Conservation (phyloP, 1,140 invertebrate species). For the Heliothis virescens region DNA sequence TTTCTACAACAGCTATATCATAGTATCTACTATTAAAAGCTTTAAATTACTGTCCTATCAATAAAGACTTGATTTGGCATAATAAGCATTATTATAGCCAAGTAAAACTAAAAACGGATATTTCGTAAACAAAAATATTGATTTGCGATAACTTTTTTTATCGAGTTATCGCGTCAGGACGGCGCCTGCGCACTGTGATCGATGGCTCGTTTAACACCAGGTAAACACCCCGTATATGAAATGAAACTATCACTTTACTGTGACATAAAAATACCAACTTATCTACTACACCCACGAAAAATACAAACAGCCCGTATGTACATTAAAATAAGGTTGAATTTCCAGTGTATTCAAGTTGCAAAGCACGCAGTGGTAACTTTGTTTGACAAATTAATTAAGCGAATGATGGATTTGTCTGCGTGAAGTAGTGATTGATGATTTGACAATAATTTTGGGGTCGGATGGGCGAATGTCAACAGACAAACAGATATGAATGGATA, state of each 20-base stretch:
- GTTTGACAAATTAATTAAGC: constrained; percentile 58
- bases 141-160: constrained; percentile 32
- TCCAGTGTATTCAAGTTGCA: constrained; percentile 1
- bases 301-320: background rate
- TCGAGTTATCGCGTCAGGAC: constrained; percentile 24
- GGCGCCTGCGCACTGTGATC: constrained; percentile 53
- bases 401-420: constrained; percentile 55
- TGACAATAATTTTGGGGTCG: constrained; percentile 60
- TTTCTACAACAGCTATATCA: too few relatives aligned
- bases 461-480: constrained; percentile 47
- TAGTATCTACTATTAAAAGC: too few relatives aligned
- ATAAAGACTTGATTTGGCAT: too few relatives aligned
- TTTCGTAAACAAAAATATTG: constrained; percentile 35
- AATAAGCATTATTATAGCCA: background rate
- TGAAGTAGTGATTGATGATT: constrained; percentile 64
- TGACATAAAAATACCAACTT: constrained; percentile 48
- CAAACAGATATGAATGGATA: constrained; percentile 46
- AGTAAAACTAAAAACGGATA: background rate
- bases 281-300: background rate
- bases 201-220: constrained; percentile 48
- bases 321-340: constrained; percentile 3
- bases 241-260: constrained; percentile 48
- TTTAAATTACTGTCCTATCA: too few relatives aligned
- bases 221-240: constrained; percentile 42
- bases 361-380: background rate